Evolutionary conservation across 2,888 invertebrate genomes (phyloP).

Genomic region (Xylophagus ater): DNA sequence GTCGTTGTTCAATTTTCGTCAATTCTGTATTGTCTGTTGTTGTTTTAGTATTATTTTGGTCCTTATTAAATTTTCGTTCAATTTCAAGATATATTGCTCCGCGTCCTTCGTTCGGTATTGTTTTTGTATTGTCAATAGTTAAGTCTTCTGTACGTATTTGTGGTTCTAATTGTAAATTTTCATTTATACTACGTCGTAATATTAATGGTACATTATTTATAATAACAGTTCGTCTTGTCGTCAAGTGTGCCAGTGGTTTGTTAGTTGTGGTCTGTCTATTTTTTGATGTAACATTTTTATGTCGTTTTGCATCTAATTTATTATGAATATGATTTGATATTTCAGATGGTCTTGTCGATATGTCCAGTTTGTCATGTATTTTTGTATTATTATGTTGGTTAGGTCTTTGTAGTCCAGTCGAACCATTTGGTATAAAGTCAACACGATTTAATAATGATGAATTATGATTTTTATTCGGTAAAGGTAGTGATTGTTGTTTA

Average conservation of each 20-base stretch:
- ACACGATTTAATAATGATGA: conserved; percentile 19
- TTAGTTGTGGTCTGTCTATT: conserved; percentile 14
- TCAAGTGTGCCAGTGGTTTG: conserved; percentile 7
- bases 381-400: conserved; percentile 24
- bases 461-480: conserved; percentile 6
- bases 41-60: conserved; percentile 10
- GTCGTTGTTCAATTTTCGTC: conserved; percentile 25
- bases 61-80: conserved; percentile 11
- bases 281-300: conserved; percentile 4
- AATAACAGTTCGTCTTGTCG: conserved; percentile 28
- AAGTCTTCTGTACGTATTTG: conserved; percentile 3
- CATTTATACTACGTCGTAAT: conserved; percentile 23
- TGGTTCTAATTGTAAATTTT: conserved; percentile 1
- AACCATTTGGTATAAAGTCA: conserved; percentile 26
- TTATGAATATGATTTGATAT: conserved; percentile 24
- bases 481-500: not conserved
- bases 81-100: conserved; percentile 17
- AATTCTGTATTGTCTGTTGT: not conserved
- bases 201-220: conserved; percentile 34
- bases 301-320: conserved; percentile 16
- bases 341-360: conserved; percentile 26
- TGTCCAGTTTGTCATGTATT: conserved; percentile 51
- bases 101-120: conserved; percentile 13
- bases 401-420: conserved; percentile 26
- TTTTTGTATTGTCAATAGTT: conserved; percentile 6